A percentile compares a stretch with the other conserved stretches of the same genome.
Evolutionary conservation across 2,888 invertebrate species (phyloP).

Genomic region (Amphipyra berbera): DNA sequence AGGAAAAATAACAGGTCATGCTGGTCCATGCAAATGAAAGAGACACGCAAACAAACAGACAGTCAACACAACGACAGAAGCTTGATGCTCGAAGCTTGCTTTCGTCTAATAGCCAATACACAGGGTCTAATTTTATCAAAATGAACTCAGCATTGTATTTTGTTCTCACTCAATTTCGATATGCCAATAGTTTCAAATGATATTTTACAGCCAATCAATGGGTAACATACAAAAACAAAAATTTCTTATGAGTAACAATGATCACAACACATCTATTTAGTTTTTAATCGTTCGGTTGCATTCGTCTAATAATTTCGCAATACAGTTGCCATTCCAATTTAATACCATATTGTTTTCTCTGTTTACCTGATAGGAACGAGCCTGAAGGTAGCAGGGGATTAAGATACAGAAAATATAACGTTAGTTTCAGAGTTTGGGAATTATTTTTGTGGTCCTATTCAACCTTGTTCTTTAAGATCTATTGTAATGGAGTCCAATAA

Average conservation of each 20-base stretch:
- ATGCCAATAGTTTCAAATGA: slow-evolving; percentile 67
- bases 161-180: slow-evolving; percentile 56
- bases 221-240: slow-evolving; percentile 70
- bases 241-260: slow-evolving; percentile 74
- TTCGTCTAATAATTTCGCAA: slow-evolving; percentile 88
- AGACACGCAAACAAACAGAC: slow-evolving; percentile 87
- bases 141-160: slow-evolving; percentile 61
- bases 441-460: slow-evolving; percentile 63
- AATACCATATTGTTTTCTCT: slow-evolving; percentile 84
- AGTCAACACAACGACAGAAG: slow-evolving; percentile 86
- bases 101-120: slow-evolving; percentile 79
- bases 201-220: slow-evolving; percentile 82
- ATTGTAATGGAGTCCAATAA: slow-evolving; percentile 54
- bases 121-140: slow-evolving; percentile 77
- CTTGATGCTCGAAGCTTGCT: slow-evolving; percentile 83
- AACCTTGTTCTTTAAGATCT: slow-evolving; percentile 61
- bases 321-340: slow-evolving; percentile 88
- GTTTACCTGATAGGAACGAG: slow-evolving; percentile 96
- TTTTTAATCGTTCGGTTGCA: slow-evolving; percentile 73
- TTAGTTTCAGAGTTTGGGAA: slow-evolving; percentile 85
- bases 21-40: slow-evolving; percentile 89
- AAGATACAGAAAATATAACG: slow-evolving; percentile 89
- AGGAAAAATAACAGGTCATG: slow-evolving; percentile 84
- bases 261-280: slow-evolving; percentile 84
- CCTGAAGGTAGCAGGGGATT: slow-evolving; percentile 93